Evolutionary conservation across 1,140 invertebrate species (phyloP).

Genomic region (Achatina immaculata): DNA sequence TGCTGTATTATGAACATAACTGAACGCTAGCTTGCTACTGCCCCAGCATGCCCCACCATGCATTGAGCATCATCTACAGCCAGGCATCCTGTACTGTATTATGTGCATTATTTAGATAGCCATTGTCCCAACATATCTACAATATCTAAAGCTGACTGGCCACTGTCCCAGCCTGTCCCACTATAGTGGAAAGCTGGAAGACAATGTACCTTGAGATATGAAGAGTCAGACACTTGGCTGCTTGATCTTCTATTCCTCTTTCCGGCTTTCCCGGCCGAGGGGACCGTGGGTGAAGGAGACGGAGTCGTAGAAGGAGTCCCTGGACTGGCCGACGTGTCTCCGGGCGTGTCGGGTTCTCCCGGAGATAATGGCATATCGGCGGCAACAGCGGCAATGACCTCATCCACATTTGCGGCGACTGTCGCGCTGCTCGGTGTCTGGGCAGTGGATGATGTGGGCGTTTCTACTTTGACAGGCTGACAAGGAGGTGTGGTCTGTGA

Average conservation of each 20-base stretch:
- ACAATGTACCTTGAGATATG: conserved; percentile 30
- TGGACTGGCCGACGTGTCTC: conserved; percentile 45
- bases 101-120: too few species aligned
- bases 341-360: conserved; percentile 32
- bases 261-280: conserved; percentile 20
- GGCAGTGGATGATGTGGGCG: conserved; percentile 39
- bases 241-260: conserved; percentile 34
- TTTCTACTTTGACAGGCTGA: conserved; percentile 44
- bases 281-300: conserved; percentile 11
- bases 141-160: too few species aligned
- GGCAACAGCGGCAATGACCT: conserved; percentile 34
- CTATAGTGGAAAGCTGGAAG: too few species aligned
- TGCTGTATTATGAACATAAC: too few species aligned
- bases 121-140: too few species aligned
- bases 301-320: conserved; percentile 44
- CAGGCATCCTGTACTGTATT: too few species aligned
- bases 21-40: too few species aligned
- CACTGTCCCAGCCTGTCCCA: too few species aligned
- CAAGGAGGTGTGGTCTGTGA: conserved; percentile 24
- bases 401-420: conserved; percentile 31
- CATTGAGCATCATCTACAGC: too few species aligned
- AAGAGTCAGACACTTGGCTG: conserved; percentile 32
- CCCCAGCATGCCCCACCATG: too few species aligned
- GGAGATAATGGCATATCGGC: conserved; percentile 27
- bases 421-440: conserved; percentile 37